Conservation (phyloP, 2,113 vertebrate species). For the Archilochus colubris region DNA sequence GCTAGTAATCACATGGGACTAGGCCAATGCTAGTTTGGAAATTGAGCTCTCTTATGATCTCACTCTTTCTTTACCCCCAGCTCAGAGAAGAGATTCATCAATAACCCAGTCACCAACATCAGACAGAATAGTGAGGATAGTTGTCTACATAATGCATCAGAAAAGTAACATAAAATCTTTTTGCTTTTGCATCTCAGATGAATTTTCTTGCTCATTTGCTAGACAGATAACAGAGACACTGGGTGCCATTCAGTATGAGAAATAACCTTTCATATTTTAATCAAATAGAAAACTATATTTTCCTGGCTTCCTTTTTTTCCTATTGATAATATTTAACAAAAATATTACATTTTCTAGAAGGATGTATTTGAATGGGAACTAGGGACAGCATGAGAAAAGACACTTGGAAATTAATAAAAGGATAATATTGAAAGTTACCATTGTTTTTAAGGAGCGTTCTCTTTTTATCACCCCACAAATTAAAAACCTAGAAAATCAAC, state of each 20-base stretch:
- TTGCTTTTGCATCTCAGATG: background rate
- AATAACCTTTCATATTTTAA: background rate
- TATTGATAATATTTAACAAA: background rate
- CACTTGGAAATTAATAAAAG: background rate
- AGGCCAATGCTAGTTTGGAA: background rate
- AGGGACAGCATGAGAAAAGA: background rate
- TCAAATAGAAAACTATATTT: background rate
- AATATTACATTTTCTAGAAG: background rate
- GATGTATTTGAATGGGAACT: background rate
- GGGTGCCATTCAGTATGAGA: background rate
- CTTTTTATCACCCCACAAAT: background rate
- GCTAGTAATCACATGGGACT: background rate
- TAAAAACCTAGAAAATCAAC: background rate
- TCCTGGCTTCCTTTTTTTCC: background rate
- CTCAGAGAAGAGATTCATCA: background rate
- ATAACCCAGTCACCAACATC: background rate
- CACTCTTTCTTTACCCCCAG: background rate
- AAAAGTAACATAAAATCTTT: background rate
- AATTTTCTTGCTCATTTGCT: background rate
- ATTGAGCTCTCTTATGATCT: background rate
- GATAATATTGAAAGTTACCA: background rate
- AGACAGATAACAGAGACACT: background rate
- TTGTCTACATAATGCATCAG: background rate
- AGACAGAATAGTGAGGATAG: background rate
- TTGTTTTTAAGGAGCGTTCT: background rate